Conservation (phyloP, 2,888 invertebrate species). For the Pseudanteris insignis region DNA sequence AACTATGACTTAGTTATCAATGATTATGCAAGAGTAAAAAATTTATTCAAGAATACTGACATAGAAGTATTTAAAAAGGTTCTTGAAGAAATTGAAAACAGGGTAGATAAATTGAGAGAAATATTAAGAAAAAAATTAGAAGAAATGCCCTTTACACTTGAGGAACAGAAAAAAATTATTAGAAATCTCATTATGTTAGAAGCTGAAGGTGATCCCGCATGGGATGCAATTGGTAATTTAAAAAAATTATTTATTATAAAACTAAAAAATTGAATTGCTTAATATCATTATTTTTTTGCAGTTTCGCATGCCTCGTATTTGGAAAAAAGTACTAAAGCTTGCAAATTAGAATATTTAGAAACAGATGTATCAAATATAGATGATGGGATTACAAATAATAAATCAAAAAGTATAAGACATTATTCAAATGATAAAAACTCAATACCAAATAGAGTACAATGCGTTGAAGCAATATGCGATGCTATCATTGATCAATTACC, state of each 20-base stretch:
- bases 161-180: constrained; percentile 94
- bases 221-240: constrained; percentile 81
- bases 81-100: constrained; percentile 88
- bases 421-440: constrained; percentile 61
- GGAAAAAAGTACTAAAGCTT: constrained; percentile 58
- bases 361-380: constrained; percentile 50
- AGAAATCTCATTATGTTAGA: constrained; percentile 83
- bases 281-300: constrained; percentile 45
- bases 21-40: constrained; percentile 95
- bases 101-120: constrained; percentile 82
- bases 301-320: constrained; percentile 61
- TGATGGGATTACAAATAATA: constrained; percentile 50
- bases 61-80: constrained; percentile 89
- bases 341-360: constrained; percentile 57
- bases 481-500: constrained; percentile 81
- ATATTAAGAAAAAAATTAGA: constrained; percentile 84
- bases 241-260: not conserved
- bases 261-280: constrained; percentile 1
- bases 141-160: constrained; percentile 90
- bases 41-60: constrained; percentile 93
- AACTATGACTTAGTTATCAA: constrained; percentile 98
- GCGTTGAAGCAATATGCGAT: constrained; percentile 82
- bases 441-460: constrained; percentile 76
- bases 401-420: constrained; percentile 51
- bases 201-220: constrained; percentile 89